These are phyloP conservation scores for Lithobates sylvaticus DNA, from an alignment of 2,797 vertebrate genomes.

Conservation along the genomic window DNA sequence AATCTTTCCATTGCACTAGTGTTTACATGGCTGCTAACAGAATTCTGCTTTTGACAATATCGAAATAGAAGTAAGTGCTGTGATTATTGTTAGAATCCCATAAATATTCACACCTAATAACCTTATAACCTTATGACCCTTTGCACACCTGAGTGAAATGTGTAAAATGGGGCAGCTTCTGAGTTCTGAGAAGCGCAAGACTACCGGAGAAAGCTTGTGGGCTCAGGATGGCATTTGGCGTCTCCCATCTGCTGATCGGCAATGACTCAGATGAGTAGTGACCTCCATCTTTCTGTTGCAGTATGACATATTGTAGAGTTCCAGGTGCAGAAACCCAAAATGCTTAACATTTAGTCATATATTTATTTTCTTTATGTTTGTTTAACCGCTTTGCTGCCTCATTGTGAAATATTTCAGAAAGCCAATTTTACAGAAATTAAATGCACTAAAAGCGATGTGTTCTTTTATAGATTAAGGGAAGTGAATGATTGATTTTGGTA, in stretches of 20 bases:
- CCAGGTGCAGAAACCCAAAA: constrained; percentile 46
- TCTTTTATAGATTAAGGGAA: too few relatives aligned
- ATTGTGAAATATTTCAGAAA: not conserved
- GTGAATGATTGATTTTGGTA: too few relatives aligned
- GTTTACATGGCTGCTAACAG: not conserved
- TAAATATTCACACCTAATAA: constrained; percentile 1
- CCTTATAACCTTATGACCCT: constrained; percentile 12
- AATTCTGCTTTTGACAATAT: not conserved
- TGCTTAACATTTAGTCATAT: constrained; percentile 42
- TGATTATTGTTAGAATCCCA: not conserved
- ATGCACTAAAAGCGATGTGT: too few relatives aligned
- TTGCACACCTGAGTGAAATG: not conserved
- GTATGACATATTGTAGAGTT: constrained; percentile 48
- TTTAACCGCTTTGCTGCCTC: constrained; percentile 15
- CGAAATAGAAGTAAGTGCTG: not conserved
- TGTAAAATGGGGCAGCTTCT: constrained; percentile 30
- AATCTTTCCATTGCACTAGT: not conserved
- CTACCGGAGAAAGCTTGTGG: constrained; percentile 48
- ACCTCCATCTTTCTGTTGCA: constrained; percentile 62
- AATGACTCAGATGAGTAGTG: constrained; percentile 58
- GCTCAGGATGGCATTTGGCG: constrained; percentile 44
- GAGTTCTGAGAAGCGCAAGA: constrained; percentile 48
- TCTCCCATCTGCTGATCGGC: constrained; percentile 48
- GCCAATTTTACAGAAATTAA: not conserved
- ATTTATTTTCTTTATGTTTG: not conserved